phyloP scores from a whole-genome alignment of 2,797 vertebrate genomes.

The Chloroceryle amazona region DNA sequence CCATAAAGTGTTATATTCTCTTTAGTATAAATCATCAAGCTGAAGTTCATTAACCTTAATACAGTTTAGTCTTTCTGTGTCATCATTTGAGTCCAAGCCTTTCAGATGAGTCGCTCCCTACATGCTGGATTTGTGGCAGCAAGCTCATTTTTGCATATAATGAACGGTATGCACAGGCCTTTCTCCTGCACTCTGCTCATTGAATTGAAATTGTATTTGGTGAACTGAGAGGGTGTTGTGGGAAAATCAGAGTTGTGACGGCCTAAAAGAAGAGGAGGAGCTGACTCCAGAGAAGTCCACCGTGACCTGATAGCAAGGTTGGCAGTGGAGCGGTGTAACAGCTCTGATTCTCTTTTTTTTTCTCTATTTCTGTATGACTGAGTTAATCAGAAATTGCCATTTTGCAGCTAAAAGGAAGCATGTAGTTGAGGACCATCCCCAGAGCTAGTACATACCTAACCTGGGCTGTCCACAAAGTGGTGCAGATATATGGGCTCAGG shows the following conservation, averaged over 20 bases:
- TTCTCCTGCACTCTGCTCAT: not conserved
- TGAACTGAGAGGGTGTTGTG: not conserved
- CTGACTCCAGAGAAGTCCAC: not conserved
- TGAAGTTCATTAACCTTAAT: slow-evolving; percentile 58
- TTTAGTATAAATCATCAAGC: slow-evolving; percentile 42
- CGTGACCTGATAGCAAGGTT: fast-evolving
- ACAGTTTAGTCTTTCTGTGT: slow-evolving; percentile 23
- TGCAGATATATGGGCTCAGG: fast-evolving
- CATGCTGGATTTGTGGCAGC: not conserved
- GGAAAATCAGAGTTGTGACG: not conserved
- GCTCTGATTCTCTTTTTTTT: not conserved
- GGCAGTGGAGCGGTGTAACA: not conserved
- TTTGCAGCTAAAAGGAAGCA: not conserved
- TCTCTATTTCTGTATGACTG: not conserved
- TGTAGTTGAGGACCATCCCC: not conserved
- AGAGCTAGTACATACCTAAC: not conserved
- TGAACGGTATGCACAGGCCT: not conserved
- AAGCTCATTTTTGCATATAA: not conserved
- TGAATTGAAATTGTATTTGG: not conserved
- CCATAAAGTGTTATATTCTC: slow-evolving; percentile 6
- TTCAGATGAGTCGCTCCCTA: not conserved
- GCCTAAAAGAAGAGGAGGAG: not conserved
- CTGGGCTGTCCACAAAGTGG: not conserved
- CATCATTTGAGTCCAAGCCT: slow-evolving; percentile 2
- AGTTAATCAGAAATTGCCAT: not conserved